phyloP scores from a whole-genome alignment of 2,113 vertebrate genomes.

The Egretta garzetta region DNA sequence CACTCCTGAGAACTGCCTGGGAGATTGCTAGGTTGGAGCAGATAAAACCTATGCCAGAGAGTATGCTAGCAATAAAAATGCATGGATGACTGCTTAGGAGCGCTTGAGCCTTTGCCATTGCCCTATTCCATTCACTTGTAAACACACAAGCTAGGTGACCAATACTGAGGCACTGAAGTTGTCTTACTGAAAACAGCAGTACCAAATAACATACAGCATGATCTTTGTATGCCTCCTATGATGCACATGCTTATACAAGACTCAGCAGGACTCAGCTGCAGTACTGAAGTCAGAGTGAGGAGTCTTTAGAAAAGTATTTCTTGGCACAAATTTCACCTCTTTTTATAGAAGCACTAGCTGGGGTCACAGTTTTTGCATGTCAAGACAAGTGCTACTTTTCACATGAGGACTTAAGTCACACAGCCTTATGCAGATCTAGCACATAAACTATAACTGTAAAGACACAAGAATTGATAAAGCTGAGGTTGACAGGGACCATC shows the following conservation, averaged over 20 bases:
- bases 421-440: not conserved
- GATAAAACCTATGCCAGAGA: not conserved
- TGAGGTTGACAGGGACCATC: not conserved
- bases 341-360: not conserved
- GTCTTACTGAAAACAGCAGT: not conserved
- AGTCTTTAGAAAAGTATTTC: not conserved
- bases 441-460: not conserved
- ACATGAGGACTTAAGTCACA: not conserved
- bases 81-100: not conserved
- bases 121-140: not conserved
- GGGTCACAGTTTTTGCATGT: not conserved
- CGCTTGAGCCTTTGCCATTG: not conserved
- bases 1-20: not conserved
- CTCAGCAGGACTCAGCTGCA: not conserved
- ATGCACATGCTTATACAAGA: fast-evolving
- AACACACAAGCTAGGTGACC: not conserved
- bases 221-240: not conserved
- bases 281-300: not conserved
- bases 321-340: not conserved
- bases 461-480: not conserved
- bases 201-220: not conserved
- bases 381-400: not conserved
- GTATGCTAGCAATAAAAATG: not conserved
- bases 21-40: not conserved
- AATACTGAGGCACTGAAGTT: not conserved